Conservation (phyloP, 2,888 invertebrate genomes). For the Chrysolina haemoptera region DNA sequence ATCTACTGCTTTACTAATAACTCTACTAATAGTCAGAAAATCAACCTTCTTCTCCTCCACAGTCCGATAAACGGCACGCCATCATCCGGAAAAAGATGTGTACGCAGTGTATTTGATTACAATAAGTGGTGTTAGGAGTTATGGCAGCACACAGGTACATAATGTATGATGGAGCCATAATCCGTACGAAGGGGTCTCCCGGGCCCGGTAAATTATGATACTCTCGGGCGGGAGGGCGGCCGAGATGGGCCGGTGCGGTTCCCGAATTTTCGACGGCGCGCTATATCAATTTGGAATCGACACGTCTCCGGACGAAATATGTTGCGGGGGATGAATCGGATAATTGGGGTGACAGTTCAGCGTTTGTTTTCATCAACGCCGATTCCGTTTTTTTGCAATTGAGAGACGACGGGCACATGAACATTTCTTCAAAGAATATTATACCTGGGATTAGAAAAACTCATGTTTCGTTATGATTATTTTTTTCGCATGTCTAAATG, state of each 20-base stretch:
- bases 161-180: constrained; percentile 59
- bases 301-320: not conserved
- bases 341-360: too few relatives aligned
- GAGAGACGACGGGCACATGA: too few relatives aligned
- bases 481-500: too few relatives aligned
- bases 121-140: constrained; percentile 59
- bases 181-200: constrained; percentile 56
- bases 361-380: too few relatives aligned
- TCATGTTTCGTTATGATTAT: too few relatives aligned
- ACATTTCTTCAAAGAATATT: too few relatives aligned
- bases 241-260: not conserved
- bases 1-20: too few relatives aligned
- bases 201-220: constrained; percentile 58
- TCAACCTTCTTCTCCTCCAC: not conserved
- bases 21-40: not conserved
- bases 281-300: constrained; percentile 19
- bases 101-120: constrained; percentile 55
- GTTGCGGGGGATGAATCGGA: too few relatives aligned
- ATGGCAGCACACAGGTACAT: constrained; percentile 58
- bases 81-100: constrained; percentile 13
- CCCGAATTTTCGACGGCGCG: constrained; percentile 4
- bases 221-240: constrained; percentile 42
- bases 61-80: not conserved
- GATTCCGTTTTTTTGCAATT: too few relatives aligned
- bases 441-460: too few relatives aligned